Conservation (phyloP, 2,888 invertebrate species). For the Xanthorhoe spadicearia region DNA sequence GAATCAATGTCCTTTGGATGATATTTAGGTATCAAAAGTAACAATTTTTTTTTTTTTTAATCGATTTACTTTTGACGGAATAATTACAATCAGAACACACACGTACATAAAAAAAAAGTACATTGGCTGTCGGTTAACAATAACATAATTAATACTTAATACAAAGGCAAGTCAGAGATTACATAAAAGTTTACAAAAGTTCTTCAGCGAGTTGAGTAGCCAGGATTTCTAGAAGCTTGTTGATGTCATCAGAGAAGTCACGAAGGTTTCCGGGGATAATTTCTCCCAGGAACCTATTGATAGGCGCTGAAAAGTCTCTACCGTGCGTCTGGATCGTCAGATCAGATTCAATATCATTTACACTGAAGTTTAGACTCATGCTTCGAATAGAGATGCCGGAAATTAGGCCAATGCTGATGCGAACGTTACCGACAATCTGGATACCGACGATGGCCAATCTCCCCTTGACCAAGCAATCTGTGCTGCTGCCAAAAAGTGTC, state of each 20-base stretch:
- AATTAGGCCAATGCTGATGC: constrained; percentile 35
- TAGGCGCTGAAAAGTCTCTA: constrained; percentile 15
- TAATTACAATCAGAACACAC: no score
- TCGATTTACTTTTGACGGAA: no score
- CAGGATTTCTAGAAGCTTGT: constrained; percentile 23
- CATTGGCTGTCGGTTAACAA: no score
- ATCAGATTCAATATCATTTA: constrained; percentile 39
- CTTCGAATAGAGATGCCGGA: constrained; percentile 35
- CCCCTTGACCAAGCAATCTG: constrained; percentile 3
- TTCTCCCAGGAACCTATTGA: constrained; percentile 18
- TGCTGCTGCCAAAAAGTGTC: constrained; percentile 12
- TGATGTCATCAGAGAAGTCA: constrained; percentile 8
- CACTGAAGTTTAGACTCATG: constrained; percentile 31
- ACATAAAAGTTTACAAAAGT: neutral
- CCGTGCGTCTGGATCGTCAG: constrained; percentile 18
- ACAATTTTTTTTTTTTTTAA: no score
- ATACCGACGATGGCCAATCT: constrained; percentile 12
- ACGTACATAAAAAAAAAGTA: neutral
- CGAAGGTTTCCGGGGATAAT: constrained; percentile 8
- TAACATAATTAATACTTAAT: neutral
- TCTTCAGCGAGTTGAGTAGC: constrained; percentile 1
- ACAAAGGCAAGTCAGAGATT: neutral
- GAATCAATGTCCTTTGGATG: no score
- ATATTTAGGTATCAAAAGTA: no score
- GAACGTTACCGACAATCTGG: constrained; percentile 26